Evolutionary conservation across 1,140 invertebrate genomes (phyloP).

Genomic region (Cydia splendana): DNA sequence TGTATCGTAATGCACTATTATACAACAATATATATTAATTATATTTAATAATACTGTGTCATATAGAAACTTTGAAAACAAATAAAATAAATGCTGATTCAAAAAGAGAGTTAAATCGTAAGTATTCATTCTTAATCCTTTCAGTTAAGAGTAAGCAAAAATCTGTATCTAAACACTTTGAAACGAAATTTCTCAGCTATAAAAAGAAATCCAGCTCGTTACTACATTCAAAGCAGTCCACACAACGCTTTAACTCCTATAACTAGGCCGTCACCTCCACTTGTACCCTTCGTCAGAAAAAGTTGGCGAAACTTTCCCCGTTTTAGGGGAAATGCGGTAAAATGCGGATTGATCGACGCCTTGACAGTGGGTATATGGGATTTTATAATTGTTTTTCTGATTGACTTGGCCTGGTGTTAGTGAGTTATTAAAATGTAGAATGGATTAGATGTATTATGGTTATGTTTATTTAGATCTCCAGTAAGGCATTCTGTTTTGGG

Average conservation of each 20-base stretch:
- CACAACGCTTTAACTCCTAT: constrained; percentile 31
- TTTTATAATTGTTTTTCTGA: constrained; percentile 24
- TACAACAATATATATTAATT: too few relatives aligned
- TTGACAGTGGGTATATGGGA: background rate
- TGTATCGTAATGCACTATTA: too few relatives aligned
- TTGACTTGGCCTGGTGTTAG: background rate
- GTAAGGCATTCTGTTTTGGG: background rate
- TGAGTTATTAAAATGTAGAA: background rate
- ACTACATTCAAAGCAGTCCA: background rate
- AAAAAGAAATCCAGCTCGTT: background rate
- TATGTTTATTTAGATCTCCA: background rate
- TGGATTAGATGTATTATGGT: background rate
- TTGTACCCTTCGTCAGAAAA: constrained; percentile 58
- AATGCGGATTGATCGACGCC: constrained; percentile 50
- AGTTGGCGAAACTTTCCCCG: constrained; percentile 43
- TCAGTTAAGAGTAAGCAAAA: too few relatives aligned
- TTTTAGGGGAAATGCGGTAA: constrained; percentile 45
- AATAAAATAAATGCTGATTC: too few relatives aligned
- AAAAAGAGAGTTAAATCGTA: too few relatives aligned
- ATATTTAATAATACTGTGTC: too few relatives aligned
- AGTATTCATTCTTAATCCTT: too few relatives aligned
- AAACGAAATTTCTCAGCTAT: background rate
- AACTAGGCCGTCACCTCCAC: constrained; percentile 48
- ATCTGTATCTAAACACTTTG: background rate
- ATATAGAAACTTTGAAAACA: too few relatives aligned